phyloP scores from a whole-genome alignment of 2,888 invertebrate species.

The Leptopterna dolabrata region DNA sequence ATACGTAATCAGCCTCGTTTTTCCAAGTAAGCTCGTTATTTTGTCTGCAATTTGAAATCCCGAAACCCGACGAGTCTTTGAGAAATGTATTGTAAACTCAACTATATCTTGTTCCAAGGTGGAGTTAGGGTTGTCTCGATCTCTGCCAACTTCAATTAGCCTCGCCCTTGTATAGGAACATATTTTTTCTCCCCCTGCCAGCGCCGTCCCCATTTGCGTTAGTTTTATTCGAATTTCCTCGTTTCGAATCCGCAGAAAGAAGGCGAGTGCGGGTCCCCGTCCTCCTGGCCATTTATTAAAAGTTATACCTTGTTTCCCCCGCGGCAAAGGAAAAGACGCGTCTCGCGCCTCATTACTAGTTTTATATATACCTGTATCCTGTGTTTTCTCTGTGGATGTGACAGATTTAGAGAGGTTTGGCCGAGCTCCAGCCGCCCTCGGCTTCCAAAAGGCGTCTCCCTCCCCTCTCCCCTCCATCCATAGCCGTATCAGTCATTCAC shows the following conservation, averaged over 20 bases:
- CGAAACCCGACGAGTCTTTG: background rate
- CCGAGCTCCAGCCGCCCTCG: background rate
- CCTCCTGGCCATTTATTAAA: slow-evolving; percentile 40
- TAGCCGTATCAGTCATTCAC: slow-evolving; percentile 26
- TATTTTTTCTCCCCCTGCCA: background rate
- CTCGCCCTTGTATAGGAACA: slow-evolving; percentile 18
- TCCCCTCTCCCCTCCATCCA: background rate
- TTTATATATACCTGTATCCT: slow-evolving; percentile 53
- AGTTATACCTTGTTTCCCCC: slow-evolving; percentile 46
- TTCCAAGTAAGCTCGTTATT: background rate
- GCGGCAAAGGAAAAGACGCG: slow-evolving; percentile 44
- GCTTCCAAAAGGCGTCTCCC: background rate
- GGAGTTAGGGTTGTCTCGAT: background rate
- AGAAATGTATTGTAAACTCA: background rate
- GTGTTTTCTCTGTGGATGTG: slow-evolving; percentile 54
- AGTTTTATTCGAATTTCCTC: background rate
- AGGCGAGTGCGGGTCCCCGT: background rate
- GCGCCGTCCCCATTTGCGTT: background rate
- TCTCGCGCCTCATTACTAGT: slow-evolving; percentile 48
- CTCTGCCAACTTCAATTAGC: slow-evolving; percentile 45
- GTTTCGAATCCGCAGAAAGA: background rate
- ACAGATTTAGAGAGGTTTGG: slow-evolving; percentile 58
- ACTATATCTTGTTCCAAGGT: background rate
- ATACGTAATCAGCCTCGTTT: background rate
- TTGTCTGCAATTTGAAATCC: background rate